Percentiles rank a stretch among this genome's conserved stretches.
Evolutionary conservation across 2,888 invertebrate species (phyloP).

Genomic region (Limenitis camilla): DNA sequence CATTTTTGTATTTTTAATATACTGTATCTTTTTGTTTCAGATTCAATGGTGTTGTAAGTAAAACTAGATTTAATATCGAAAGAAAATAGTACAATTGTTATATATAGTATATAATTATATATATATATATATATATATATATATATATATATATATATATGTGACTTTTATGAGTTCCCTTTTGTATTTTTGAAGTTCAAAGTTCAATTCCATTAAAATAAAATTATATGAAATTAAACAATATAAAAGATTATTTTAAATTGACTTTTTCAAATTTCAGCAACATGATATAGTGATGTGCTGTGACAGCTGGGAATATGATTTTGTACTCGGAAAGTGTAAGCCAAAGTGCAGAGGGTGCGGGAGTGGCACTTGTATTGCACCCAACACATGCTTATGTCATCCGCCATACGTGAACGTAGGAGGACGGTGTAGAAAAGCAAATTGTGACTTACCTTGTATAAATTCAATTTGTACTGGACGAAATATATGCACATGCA

Average conservation of each 20-base stretch:
- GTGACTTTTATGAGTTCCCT: too few species aligned
- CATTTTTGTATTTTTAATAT: too few species aligned
- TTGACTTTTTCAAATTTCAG: not conserved
- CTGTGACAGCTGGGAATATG: slow-evolving; percentile 21
- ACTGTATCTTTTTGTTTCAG: too few species aligned
- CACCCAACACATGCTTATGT: slow-evolving; percentile 42
- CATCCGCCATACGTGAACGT: slow-evolving; percentile 28
- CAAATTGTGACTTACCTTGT: slow-evolving; percentile 55
- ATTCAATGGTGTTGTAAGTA: too few species aligned
- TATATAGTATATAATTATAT: too few species aligned
- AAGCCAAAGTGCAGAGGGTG: slow-evolving; percentile 38
- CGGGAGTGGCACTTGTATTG: slow-evolving; percentile 38
- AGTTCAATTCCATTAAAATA: not conserved
- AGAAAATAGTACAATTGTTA: too few species aligned
- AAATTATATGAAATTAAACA: too few species aligned
- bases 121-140: too few species aligned
- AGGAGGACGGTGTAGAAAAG: slow-evolving; percentile 23
- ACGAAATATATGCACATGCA: slow-evolving; percentile 45
- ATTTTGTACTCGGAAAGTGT: slow-evolving; percentile 21
- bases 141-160: too few species aligned
- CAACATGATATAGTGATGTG: slow-evolving; percentile 6
- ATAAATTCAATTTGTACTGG: slow-evolving; percentile 37
- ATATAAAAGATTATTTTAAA: not conserved
- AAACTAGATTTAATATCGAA: too few species aligned
- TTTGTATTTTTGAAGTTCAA: not conserved